Evolutionary conservation across 2,888 invertebrate genomes (phyloP).

Genomic region (Acronicta alni): DNA sequence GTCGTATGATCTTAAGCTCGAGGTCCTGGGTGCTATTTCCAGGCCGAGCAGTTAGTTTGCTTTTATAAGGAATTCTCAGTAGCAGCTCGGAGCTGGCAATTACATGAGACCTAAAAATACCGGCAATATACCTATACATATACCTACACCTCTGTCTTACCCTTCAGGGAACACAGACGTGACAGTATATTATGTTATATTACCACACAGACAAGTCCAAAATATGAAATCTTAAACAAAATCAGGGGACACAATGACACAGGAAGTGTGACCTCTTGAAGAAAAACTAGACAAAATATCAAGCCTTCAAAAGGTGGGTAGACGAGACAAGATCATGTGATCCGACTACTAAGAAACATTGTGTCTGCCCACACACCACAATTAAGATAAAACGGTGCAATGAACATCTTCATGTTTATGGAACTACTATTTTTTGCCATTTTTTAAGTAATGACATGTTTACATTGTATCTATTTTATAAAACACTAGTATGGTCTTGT

Average conservation of each 20-base stretch:
- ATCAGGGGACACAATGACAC: slow-evolving; percentile 31
- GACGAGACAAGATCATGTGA: slow-evolving; percentile 66
- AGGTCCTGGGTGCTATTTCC: no score
- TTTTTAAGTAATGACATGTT: slow-evolving; percentile 36
- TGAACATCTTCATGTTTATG: slow-evolving; percentile 55
- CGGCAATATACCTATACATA: no score
- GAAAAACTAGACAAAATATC: slow-evolving; percentile 48
- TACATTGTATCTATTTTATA: slow-evolving; percentile 1
- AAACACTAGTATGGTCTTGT: no score
- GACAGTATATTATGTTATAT: no score
- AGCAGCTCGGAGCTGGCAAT: no score
- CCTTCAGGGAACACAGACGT: no score
- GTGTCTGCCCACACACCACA: slow-evolving; percentile 61
- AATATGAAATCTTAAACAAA: slow-evolving; percentile 8
- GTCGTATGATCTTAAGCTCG: no score
- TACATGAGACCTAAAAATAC: no score
- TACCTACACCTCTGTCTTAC: no score
- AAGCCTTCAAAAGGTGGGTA: slow-evolving; percentile 39
- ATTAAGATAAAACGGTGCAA: slow-evolving; percentile 67
- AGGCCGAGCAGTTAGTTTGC: no score
- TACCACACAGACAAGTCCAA: not conserved
- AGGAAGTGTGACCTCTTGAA: slow-evolving; percentile 51
- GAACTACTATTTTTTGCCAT: slow-evolving; percentile 41
- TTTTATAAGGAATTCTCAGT: no score
- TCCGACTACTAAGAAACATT: slow-evolving; percentile 70